These are phyloP conservation scores for Drosophila barbarae DNA, from an alignment of 2,888 invertebrate genomes.

Conservation along the genomic window DNA sequence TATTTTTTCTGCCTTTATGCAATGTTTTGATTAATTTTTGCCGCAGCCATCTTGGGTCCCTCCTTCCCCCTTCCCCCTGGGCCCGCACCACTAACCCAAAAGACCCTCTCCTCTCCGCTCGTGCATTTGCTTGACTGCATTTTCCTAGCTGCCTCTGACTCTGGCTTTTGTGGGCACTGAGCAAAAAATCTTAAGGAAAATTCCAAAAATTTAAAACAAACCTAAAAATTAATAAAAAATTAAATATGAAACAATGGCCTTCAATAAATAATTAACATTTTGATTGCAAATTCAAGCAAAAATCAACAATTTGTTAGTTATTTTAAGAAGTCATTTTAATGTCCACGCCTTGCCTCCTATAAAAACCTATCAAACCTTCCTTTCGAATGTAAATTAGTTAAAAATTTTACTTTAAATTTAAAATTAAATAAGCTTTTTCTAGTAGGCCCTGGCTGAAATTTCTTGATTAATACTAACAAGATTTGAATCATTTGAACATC, in stretches of 20 bases:
- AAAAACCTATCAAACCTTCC: neutral
- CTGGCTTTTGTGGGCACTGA: constrained; percentile 5
- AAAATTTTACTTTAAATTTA: too few relatives aligned
- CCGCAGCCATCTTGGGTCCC: constrained; percentile 52
- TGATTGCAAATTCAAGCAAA: too few relatives aligned
- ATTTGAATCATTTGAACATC: neutral
- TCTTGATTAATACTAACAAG: neutral
- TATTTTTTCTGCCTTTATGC: constrained; percentile 80
- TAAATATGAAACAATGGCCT: neutral
- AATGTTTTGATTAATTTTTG: constrained; percentile 80
- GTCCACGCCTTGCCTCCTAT: too few relatives aligned
- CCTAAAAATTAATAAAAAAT: neutral
- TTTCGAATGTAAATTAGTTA: too few relatives aligned
- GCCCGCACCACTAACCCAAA: constrained; percentile 32
- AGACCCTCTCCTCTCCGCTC: constrained; percentile 6
- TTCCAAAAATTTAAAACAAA: neutral
- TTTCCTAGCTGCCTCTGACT: constrained; percentile 48
- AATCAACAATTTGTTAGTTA: too few relatives aligned
- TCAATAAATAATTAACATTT: neutral
- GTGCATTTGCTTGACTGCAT: constrained; percentile 71
- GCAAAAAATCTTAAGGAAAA: neutral
- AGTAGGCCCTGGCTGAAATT: neutral
- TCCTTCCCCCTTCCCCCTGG: constrained; percentile 2
- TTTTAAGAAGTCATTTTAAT: too few relatives aligned
- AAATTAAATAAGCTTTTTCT: neutral